phyloP scores from a whole-genome alignment of 2,888 invertebrate species.

The Agrochola litura region DNA sequence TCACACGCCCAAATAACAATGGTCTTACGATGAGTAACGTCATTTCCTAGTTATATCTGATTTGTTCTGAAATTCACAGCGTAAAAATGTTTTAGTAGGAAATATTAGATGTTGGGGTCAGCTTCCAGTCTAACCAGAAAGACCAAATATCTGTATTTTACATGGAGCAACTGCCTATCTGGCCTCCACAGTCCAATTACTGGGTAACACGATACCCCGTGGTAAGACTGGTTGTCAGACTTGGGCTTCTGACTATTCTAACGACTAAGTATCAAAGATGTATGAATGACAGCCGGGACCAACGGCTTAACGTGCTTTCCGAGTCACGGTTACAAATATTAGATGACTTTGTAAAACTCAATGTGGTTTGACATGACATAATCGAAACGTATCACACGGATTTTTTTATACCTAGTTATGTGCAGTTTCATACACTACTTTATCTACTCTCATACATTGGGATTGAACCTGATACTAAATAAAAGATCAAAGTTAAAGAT shows the following conservation, averaged over 20 bases:
- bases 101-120: not conserved
- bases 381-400: conserved; percentile 32
- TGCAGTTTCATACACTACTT: no score
- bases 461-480: no score
- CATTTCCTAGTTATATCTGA: conserved; percentile 58
- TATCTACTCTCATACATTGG: no score
- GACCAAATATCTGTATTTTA: not conserved
- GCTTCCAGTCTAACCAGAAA: not conserved
- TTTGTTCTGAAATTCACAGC: conserved; percentile 21
- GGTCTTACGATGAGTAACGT: conserved; percentile 42
- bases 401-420: no score
- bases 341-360: conserved; percentile 8
- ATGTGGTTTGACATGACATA: conserved; percentile 39
- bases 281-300: not conserved
- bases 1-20: conserved; percentile 66
- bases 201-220: not conserved
- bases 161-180: not conserved
- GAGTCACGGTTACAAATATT: not conserved
- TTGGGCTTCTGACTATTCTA: not conserved
- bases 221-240: not conserved
- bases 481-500: no score
- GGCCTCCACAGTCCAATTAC: not conserved
- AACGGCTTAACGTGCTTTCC: not conserved
- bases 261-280: not conserved
- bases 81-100: conserved; percentile 8